phyloP scores from a whole-genome alignment of 2,113 vertebrate genomes.

The Chlamydotis undulata region DNA sequence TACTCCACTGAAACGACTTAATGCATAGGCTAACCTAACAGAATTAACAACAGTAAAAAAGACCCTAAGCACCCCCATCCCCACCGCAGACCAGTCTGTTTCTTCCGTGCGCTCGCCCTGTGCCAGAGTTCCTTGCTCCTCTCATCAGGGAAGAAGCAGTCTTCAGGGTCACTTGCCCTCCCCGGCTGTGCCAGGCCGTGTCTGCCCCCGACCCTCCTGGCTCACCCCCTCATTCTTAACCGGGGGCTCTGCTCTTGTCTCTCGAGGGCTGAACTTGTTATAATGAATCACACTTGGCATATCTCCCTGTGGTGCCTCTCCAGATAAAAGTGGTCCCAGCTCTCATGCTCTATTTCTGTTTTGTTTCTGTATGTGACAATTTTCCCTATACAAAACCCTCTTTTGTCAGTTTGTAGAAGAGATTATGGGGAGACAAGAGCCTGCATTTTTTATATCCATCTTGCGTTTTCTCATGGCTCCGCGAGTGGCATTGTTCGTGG shows the following conservation, averaged over 20 bases:
- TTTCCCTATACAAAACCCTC: conserved; percentile 69
- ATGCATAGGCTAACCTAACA: not conserved
- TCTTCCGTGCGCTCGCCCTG: not conserved
- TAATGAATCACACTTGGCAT: conserved; percentile 69
- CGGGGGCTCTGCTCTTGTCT: conserved; percentile 44
- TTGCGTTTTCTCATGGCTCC: conserved; percentile 61
- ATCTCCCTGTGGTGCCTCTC: conserved; percentile 69
- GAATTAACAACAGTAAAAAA: not conserved
- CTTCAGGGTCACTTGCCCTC: conserved; percentile 35
- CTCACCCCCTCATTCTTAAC: conserved; percentile 49
- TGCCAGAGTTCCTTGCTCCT: not conserved
- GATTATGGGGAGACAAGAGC: conserved; percentile 66
- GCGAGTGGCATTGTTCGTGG: conserved; percentile 44
- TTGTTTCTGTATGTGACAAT: conserved; percentile 70
- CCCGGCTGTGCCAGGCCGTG: conserved; percentile 13
- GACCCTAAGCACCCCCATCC: not conserved
- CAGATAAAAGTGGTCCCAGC: conserved; percentile 67
- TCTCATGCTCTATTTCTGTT: conserved; percentile 65
- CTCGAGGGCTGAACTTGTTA: conserved; percentile 62
- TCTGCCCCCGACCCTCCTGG: conserved; percentile 4
- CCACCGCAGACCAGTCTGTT: not conserved
- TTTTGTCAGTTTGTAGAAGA: conserved; percentile 69
- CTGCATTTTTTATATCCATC: conserved; percentile 57
- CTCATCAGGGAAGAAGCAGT: not conserved
- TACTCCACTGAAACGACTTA: not conserved